These are phyloP conservation scores for Luscinia luscinia DNA, from an alignment of 2,797 vertebrate species.

Conservation along the genomic window DNA sequence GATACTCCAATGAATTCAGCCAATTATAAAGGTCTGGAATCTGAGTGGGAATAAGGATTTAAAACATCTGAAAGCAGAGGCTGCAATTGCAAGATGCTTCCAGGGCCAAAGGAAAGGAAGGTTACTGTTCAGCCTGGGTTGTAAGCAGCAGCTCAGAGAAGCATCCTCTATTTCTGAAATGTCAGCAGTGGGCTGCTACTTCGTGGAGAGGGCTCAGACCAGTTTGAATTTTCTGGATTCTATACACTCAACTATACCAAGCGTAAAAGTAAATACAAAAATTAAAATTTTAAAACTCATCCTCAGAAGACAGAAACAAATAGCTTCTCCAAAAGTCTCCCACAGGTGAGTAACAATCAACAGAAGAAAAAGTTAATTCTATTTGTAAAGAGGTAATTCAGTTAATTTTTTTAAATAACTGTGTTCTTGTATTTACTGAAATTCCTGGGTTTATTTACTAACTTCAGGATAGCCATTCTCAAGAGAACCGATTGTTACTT, in stretches of 20 bases:
- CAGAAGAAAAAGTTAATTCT: not conserved
- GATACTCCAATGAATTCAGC: not conserved
- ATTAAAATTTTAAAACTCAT: not conserved
- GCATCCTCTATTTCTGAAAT: not conserved
- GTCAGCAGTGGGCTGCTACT: not conserved
- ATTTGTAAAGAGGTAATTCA: not conserved
- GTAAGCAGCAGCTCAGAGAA: not conserved
- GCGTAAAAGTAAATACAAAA: not conserved
- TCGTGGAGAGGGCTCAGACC: not conserved
- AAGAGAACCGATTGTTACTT: not conserved
- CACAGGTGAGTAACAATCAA: not conserved
- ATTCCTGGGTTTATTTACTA: not conserved
- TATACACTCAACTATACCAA: not conserved
- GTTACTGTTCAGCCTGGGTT: not conserved
- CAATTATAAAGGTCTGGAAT: not conserved
- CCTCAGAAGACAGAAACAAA: not conserved
- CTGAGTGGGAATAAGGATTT: not conserved
- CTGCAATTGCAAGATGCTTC: not conserved
- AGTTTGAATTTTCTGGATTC: not conserved
- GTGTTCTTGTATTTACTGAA: not conserved
- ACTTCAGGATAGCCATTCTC: not conserved
- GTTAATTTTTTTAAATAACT: not conserved
- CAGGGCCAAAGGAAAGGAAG: not conserved
- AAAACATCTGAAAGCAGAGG: constrained; percentile 8
- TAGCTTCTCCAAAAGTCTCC: not conserved